Evolutionary conservation across 2,888 invertebrate species (phyloP).

Genomic region (Microctonus hyperodae): DNA sequence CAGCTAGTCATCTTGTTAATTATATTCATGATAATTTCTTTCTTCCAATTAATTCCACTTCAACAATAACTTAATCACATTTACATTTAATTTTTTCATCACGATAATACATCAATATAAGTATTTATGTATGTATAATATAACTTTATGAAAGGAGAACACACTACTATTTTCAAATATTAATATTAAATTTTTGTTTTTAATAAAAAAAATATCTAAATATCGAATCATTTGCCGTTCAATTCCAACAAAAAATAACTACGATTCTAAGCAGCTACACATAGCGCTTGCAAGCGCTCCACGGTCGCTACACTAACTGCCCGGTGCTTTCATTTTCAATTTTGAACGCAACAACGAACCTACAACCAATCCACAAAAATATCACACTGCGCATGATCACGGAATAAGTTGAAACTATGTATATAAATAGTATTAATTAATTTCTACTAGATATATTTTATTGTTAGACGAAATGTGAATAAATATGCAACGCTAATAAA

Average conservation of each 20-base stretch:
- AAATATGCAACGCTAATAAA: no score
- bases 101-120: neutral
- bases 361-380: conserved; percentile 39
- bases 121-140: no score
- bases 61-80: conserved; percentile 31
- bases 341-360: conserved; percentile 48
- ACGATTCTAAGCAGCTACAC: conserved; percentile 51
- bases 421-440: neutral
- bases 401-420: neutral
- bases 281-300: conserved; percentile 52
- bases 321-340: conserved; percentile 54
- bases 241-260: conserved; percentile 41
- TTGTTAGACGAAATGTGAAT: no score
- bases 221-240: conserved; percentile 23
- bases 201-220: conserved; percentile 15
- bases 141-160: neutral
- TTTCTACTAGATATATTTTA: no score
- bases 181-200: neutral
- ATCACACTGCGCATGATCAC: conserved; percentile 24
- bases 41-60: conserved; percentile 10
- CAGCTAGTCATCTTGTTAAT: conserved; percentile 48
- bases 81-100: conserved; percentile 30
- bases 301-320: conserved; percentile 61
- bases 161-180: neutral
- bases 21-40: conserved; percentile 34